Conservation (phyloP, 2,797 vertebrate species). For the Parauchenoglanis ngamensis region DNA sequence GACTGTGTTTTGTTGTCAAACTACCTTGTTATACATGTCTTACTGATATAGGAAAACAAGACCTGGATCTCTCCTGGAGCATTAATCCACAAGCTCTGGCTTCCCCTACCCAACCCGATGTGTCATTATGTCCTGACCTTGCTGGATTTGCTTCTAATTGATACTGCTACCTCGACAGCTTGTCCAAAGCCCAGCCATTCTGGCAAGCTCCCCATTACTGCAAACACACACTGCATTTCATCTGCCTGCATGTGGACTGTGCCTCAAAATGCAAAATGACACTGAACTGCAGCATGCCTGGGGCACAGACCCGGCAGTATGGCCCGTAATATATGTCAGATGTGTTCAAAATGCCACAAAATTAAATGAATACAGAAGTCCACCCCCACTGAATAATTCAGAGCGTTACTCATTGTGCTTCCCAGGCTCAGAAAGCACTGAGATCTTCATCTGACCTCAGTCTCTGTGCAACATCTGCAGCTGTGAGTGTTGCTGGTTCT, state of each 20-base stretch:
- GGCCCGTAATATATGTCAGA: conserved; percentile 25
- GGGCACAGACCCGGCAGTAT: background rate
- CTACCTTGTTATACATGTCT: background rate
- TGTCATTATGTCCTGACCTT: conserved; percentile 34
- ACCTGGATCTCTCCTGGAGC: background rate
- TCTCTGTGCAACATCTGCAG: background rate
- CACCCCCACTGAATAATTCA: conserved; percentile 66
- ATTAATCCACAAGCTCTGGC: conserved; percentile 9
- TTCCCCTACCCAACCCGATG: background rate
- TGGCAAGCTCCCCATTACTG: conserved; percentile 37
- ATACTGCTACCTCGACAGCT: conserved; percentile 55
- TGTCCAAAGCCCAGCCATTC: conserved; percentile 39
- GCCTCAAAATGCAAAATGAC: conserved; percentile 27
- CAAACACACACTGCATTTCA: conserved; percentile 41
- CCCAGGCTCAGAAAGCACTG: background rate
- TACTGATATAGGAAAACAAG: conserved; percentile 11
- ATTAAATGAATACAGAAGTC: conserved; percentile 68
- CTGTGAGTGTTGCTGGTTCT: background rate
- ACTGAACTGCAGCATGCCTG: background rate
- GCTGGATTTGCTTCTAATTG: conserved; percentile 40
- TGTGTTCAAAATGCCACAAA: conserved; percentile 28
- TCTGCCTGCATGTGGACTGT: background rate
- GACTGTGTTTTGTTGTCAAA: conserved; percentile 21
- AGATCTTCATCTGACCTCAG: conserved; percentile 21
- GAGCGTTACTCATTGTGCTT: conserved; percentile 69